Percentiles rank a stretch among this genome's conserved stretches.
These are phyloP conservation scores for Apus apus DNA, from an alignment of 2,113 vertebrate genomes.

Conservation along the genomic window DNA sequence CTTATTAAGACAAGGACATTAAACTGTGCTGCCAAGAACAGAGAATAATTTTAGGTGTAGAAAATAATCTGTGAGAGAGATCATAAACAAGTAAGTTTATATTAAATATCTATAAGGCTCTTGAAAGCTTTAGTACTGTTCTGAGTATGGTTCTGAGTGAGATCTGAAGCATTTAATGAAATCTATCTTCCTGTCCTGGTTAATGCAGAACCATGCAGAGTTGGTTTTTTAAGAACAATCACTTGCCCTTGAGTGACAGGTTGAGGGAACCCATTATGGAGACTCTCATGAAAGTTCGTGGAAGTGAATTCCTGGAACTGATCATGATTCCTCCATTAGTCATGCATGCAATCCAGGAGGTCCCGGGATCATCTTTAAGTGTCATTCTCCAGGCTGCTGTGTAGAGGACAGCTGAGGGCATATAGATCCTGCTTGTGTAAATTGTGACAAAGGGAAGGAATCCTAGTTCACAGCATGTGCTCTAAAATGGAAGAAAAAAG, in stretches of 20 bases:
- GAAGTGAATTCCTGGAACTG: neutral
- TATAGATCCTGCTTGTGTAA: neutral
- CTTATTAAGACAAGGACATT: neutral
- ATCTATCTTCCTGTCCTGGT: neutral
- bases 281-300: neutral
- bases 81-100: neutral
- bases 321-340: neutral
- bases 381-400: neutral
- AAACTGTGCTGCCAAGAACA: neutral
- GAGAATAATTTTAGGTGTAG: neutral
- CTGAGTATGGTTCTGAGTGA: neutral
- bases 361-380: neutral
- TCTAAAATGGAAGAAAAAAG: neutral
- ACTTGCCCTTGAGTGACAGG: neutral
- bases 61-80: neutral
- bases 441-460: neutral
- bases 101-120: neutral
- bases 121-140: neutral
- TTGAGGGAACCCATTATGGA: neutral
- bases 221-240: neutral
- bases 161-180: neutral
- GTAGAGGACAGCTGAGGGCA: neutral
- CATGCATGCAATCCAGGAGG: neutral
- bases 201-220: neutral
- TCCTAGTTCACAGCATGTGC: neutral